A percentile compares a stretch with the other conserved stretches of the same genome.
These are phyloP conservation scores for Hydropsyche tenuis DNA, from an alignment of 1,140 invertebrate species.

Conservation along the genomic window DNA sequence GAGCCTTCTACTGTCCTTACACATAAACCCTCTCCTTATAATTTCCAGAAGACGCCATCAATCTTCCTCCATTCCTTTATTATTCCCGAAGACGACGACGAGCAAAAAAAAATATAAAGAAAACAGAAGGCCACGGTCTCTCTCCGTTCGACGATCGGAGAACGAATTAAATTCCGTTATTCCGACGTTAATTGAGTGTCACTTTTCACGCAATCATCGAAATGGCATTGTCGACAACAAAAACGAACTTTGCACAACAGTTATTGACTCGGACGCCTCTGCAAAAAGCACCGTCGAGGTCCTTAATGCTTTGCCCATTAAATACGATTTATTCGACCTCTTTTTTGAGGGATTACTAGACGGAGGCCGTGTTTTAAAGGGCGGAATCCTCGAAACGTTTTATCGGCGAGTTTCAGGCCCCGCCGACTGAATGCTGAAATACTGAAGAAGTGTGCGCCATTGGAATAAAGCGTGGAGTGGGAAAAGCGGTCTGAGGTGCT, in stretches of 20 bases:
- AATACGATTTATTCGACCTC: slow-evolving; percentile 16
- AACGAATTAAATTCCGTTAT: no score
- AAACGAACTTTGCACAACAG: not conserved
- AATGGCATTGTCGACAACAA: slow-evolving; percentile 3
- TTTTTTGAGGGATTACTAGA: slow-evolving; percentile 22
- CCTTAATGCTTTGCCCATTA: slow-evolving; percentile 7
- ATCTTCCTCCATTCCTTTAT: no score
- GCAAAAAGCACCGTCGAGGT: no score
- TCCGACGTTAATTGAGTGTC: slow-evolving; percentile 9
- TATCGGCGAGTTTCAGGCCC: slow-evolving; percentile 21
- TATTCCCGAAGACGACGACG: no score
- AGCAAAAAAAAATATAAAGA: no score
- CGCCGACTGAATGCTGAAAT: not conserved
- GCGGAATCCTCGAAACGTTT: slow-evolving; percentile 10
- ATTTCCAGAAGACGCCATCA: no score
- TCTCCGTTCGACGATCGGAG: no score
- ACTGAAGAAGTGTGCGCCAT: no score
- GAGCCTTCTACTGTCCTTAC: no score
- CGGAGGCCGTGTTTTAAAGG: not conserved
- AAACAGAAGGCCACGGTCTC: no score
- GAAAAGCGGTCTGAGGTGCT: not conserved
- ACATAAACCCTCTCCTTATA: no score
- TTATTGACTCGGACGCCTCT: slow-evolving; percentile 1
- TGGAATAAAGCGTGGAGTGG: no score
- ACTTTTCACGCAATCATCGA: not conserved